Conservation (phyloP, 2,113 vertebrate species). For the Oplegnathus fasciatus region DNA sequence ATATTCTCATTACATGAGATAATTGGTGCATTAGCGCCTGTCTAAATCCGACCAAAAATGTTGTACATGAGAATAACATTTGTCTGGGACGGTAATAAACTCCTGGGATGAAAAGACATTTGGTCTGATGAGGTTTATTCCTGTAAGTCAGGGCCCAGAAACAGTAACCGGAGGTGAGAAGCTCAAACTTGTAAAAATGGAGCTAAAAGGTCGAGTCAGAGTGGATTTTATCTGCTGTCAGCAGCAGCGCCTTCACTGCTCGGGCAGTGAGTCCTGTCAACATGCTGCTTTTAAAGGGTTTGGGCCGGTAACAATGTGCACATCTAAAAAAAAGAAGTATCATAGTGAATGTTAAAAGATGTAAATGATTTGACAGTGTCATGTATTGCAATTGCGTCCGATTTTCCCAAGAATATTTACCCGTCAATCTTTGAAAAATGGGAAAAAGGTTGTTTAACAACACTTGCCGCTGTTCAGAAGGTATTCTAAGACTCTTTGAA, state of each 20-base stretch:
- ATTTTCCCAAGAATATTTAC: neutral
- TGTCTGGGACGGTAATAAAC: neutral
- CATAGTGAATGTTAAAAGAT: neutral
- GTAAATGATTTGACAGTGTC: neutral
- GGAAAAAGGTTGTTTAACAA: neutral
- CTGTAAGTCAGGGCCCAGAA: neutral
- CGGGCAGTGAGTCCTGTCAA: neutral
- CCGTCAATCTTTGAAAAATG: neutral
- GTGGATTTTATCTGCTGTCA: conserved; percentile 13
- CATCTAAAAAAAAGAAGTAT: neutral
- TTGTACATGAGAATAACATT: neutral
- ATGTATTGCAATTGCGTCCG: neutral
- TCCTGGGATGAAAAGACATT: neutral
- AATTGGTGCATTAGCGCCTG: neutral
- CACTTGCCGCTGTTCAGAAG: neutral
- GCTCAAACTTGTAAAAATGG: conserved; percentile 1
- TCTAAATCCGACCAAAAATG: neutral
- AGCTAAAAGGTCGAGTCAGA: conserved; percentile 1
- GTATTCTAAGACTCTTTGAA: neutral
- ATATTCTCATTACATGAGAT: neutral
- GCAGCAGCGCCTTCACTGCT: neutral
- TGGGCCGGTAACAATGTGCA: neutral
- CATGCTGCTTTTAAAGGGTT: neutral
- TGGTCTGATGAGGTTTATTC: neutral
- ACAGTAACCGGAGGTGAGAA: neutral